Evolutionary conservation across 2,113 vertebrate genomes (phyloP).

Genomic region (Felis catus): F.catus_Fca126_mat1.0 CM031418.1:120493001-120493500

Average conservation of each 20-base stretch:
- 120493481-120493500: not conserved
- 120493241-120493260: conserved; percentile 7
- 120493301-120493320: not conserved
- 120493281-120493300: not conserved
- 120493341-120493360: conserved; percentile 11
- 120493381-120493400: not conserved
- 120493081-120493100: not conserved
- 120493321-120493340: not conserved
- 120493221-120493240: not conserved
- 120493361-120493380: not conserved
- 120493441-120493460: not conserved
- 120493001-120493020: not conserved
- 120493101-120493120: not conserved
- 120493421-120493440: not conserved
- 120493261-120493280: not conserved
- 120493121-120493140: not conserved
- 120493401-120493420: not conserved
- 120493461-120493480: not conserved
- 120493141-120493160: not conserved
- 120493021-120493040: not conserved
- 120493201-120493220: not conserved
- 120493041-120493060: not conserved
- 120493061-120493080: not conserved
- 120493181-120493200: not conserved
- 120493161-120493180: not conserved